These are phyloP conservation scores for crab-eating macaque (Macaca fascicularis) DNA, from an alignment of 2,113 vertebrate species.

Conservation along the genomic window DNA sequence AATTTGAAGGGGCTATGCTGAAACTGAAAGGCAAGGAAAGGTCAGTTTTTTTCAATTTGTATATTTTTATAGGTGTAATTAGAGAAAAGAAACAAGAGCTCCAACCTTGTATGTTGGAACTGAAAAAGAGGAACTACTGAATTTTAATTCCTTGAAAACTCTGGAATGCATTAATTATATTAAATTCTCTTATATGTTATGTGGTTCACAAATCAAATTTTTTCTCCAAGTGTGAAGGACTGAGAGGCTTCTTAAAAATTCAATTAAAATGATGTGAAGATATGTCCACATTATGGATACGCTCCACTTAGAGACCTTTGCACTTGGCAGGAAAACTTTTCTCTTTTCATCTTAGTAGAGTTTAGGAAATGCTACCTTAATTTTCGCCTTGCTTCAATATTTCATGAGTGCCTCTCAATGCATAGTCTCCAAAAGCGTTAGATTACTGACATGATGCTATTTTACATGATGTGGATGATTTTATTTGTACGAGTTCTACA, in stretches of 20 bases:
- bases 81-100: constrained; percentile 45
- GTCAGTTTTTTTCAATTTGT: constrained; percentile 13
- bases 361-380: constrained; percentile 40
- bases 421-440: not conserved
- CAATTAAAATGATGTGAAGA: not conserved
- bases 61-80: constrained; percentile 25
- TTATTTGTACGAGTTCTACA: constrained; percentile 14
- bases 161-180: constrained; percentile 41
- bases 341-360: constrained; percentile 8
- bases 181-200: constrained; percentile 38
- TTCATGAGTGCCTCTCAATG: constrained; percentile 36
- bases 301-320: constrained; percentile 2
- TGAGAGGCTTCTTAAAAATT: constrained; percentile 19
- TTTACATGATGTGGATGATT: constrained; percentile 7
- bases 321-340: constrained; percentile 41
- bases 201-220: constrained; percentile 36
- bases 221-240: constrained; percentile 1
- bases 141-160: constrained; percentile 16
- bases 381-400: constrained; percentile 26
- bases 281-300: not conserved
- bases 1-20: not conserved
- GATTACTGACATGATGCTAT: not conserved
- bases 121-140: constrained; percentile 1
- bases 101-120: not conserved
- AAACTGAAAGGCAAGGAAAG: constrained; percentile 46